Percentiles rank a stretch among this genome's conserved stretches.
Conservation (phyloP, 1,140 invertebrate species). For the Ericerus pela region DNA sequence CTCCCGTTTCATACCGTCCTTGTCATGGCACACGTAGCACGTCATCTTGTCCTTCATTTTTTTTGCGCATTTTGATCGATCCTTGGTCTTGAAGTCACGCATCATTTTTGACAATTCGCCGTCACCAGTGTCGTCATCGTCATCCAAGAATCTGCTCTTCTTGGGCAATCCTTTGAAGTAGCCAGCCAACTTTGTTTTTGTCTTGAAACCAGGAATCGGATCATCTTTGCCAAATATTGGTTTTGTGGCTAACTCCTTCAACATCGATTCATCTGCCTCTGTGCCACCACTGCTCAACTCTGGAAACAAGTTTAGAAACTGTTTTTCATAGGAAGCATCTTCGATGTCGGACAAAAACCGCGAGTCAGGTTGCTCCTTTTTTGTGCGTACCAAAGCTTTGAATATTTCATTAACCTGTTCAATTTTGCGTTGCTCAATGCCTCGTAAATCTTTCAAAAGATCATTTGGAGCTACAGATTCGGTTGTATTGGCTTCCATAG, state of each 20-base stretch:
- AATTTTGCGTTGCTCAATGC: constrained; percentile 8
- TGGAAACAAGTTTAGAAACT: constrained; percentile 31
- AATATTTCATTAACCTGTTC: constrained; percentile 8
- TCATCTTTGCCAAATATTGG: neutral
- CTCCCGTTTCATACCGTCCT: constrained; percentile 48
- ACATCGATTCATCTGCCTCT: constrained; percentile 26
- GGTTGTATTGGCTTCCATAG: neutral
- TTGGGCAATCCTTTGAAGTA: neutral
- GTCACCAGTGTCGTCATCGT: constrained; percentile 3
- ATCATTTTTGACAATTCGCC: constrained; percentile 43
- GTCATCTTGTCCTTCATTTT: constrained; percentile 53
- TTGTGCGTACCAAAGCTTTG: neutral
- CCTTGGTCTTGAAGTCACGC: constrained; percentile 49
- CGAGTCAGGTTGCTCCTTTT: constrained; percentile 19
- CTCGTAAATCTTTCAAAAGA: constrained; percentile 15
- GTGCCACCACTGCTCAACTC: constrained; percentile 26
- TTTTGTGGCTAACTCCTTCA: neutral
- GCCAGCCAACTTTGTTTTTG: neutral
- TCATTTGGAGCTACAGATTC: constrained; percentile 7
- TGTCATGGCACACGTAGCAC: constrained; percentile 50
- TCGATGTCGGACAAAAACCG: neutral
- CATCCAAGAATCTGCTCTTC: neutral
- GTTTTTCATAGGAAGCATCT: constrained; percentile 28
- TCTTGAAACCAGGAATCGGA: neutral
- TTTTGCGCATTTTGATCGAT: constrained; percentile 51